Conservation (phyloP, 2,113 vertebrate genomes). For the Ictalurus furcatus region DNA sequence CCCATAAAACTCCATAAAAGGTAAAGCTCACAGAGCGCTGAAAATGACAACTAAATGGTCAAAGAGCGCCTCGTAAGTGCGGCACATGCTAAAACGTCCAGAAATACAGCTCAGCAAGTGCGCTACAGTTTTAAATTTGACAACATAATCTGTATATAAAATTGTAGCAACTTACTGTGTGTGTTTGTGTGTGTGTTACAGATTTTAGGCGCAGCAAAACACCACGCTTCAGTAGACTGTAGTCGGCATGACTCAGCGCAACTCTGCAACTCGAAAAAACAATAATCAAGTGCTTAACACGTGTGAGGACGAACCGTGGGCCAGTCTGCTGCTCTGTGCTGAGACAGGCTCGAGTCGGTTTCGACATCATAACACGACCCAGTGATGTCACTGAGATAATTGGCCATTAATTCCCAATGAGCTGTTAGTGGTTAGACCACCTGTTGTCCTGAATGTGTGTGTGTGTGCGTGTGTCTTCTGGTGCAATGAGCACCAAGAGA, state of each 20-base stretch:
- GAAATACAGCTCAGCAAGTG: not conserved
- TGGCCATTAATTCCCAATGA: conserved; percentile 30
- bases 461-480: not conserved
- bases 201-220: not conserved
- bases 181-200: not conserved
- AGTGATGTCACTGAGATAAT: conserved; percentile 36
- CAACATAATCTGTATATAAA: too few relatives aligned
- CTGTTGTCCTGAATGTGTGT: conserved; percentile 21
- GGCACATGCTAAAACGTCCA: not conserved
- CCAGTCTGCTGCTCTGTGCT: conserved; percentile 15
- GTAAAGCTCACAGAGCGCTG: not conserved
- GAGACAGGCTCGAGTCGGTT: conserved; percentile 34
- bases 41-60: not conserved
- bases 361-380: conserved; percentile 40
- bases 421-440: conserved; percentile 48
- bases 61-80: not conserved
- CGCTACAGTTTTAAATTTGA: too few relatives aligned
- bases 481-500: not conserved
- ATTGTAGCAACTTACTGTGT: too few relatives aligned
- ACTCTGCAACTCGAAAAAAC: conserved; percentile 35
- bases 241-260: conserved; percentile 37
- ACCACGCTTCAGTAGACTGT: not conserved
- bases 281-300: conserved; percentile 41
- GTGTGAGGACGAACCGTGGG: conserved; percentile 31
- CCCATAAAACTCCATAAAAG: not conserved